phyloP scores from a whole-genome alignment of 2,113 vertebrate genomes.

The Seriola quinqueradiata region DNA sequence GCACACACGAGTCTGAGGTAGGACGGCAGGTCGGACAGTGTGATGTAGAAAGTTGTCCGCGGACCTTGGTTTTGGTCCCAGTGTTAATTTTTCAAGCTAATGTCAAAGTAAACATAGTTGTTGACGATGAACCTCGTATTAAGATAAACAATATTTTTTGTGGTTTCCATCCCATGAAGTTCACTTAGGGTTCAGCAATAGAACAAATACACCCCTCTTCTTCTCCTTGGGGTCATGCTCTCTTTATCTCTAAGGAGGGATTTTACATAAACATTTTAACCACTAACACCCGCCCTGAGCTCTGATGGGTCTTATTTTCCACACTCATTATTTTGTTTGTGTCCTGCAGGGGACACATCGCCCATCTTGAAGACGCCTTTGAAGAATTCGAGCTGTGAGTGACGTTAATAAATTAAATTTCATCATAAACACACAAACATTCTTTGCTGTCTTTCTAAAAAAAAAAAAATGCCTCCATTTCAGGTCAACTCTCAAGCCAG shows the following conservation, averaged over 20 bases:
- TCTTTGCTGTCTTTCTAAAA: neutral
- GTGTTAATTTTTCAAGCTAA: neutral
- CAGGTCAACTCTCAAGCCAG: slow-evolving; percentile 93
- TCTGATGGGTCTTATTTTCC: neutral
- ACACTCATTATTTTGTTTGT: slow-evolving; percentile 21
- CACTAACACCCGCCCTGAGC: slow-evolving; percentile 5
- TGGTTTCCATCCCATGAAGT: slow-evolving; percentile 3
- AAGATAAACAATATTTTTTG: slow-evolving; percentile 6
- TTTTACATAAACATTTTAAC: slow-evolving; percentile 33
- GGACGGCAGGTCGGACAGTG: neutral
- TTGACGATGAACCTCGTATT: neutral
- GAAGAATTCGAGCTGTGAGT: slow-evolving; percentile 91
- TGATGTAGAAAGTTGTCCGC: neutral
- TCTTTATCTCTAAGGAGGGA: slow-evolving; percentile 20
- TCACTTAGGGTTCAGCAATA: neutral
- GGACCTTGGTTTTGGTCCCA: neutral
- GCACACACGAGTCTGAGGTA: neutral
- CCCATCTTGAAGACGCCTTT: slow-evolving; percentile 87
- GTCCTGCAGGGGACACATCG: slow-evolving; percentile 86
- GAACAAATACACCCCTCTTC: neutral
- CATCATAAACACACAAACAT: neutral
- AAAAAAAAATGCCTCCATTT: slow-evolving; percentile 41
- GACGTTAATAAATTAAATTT: neutral
- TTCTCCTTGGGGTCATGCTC: slow-evolving; percentile 3
- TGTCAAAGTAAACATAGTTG: neutral